phyloP scores from a whole-genome alignment of 2,888 invertebrate genomes.

The Girardia tigrina region DNA sequence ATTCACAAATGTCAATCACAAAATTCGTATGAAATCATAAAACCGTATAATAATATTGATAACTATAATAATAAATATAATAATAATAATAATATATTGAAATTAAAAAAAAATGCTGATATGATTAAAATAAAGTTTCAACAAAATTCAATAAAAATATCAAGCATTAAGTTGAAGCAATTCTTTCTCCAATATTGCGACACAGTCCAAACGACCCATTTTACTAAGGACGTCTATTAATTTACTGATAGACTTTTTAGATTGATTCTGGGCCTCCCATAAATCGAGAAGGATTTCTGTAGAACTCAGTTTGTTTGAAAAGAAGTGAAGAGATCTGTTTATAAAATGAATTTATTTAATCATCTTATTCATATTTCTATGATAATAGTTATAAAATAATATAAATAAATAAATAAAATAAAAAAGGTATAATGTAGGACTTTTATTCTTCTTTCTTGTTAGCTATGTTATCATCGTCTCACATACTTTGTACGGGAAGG shows the following conservation, averaged over 20 bases:
- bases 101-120: background rate
- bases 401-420: too few species aligned
- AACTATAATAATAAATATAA: too few species aligned
- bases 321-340: background rate
- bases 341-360: too few species aligned
- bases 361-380: too few species aligned
- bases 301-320: constrained; percentile 23
- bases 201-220: constrained; percentile 6
- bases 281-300: constrained; percentile 1
- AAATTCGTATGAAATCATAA: background rate
- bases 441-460: too few species aligned
- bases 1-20: background rate
- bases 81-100: background rate
- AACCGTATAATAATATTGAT: too few species aligned
- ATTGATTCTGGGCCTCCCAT: constrained; percentile 10
- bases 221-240: background rate
- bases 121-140: background rate
- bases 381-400: too few species aligned
- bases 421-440: too few species aligned
- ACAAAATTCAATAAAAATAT: background rate
- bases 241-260: background rate
- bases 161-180: constrained; percentile 9
- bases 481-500: too few species aligned
- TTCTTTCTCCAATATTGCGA: background rate
- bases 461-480: too few species aligned